These are phyloP conservation scores for Drosophila sp. DNA, from an alignment of 1,140 invertebrate genomes.

Conservation along the genomic window DNA sequence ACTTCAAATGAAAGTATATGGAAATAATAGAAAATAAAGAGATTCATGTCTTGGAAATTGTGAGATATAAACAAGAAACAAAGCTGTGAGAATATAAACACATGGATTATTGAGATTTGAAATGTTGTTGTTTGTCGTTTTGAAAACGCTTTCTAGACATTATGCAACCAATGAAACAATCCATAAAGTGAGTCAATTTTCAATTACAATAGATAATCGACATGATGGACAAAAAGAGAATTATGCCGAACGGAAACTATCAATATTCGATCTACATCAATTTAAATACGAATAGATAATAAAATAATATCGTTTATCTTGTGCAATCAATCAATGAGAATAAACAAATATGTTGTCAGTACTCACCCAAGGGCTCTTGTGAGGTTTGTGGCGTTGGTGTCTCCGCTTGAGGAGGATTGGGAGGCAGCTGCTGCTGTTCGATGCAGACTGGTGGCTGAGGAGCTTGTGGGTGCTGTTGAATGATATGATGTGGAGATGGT, in stretches of 20 bases:
- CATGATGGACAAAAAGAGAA: background rate
- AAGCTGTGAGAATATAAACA: background rate
- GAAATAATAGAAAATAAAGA: background rate
- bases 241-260: constrained; percentile 9
- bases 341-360: constrained; percentile 12
- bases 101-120: background rate
- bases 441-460: constrained; percentile 44
- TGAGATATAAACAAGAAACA: background rate
- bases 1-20: constrained; percentile 3
- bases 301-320: constrained; percentile 20
- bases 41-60: no score
- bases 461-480: constrained; percentile 54
- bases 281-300: constrained; percentile 11
- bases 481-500: constrained; percentile 60
- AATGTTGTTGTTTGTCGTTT: no score
- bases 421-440: constrained; percentile 39
- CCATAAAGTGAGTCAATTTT: background rate
- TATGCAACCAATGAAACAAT: constrained; percentile 4
- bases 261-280: constrained; percentile 11
- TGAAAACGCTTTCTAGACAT: background rate
- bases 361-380: constrained; percentile 46
- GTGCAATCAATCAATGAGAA: constrained; percentile 23
- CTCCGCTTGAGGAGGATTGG: constrained; percentile 34
- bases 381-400: constrained; percentile 31
- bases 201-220: constrained; percentile 1